Evolutionary conservation across 2,797 vertebrate species (phyloP).

Genomic region (Carduelis carduelis): DNA sequence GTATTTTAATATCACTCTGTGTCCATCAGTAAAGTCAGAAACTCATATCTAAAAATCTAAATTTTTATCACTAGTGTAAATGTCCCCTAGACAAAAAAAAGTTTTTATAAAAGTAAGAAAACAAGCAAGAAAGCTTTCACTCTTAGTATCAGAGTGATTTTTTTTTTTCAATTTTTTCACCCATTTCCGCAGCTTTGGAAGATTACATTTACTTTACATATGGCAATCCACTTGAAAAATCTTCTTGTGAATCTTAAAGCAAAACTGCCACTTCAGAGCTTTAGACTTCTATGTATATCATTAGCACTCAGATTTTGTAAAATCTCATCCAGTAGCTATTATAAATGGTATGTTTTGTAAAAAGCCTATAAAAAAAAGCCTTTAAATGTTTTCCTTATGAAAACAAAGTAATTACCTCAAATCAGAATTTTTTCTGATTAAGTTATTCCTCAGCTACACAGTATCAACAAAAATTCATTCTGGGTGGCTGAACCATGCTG

Average conservation of each 20-base stretch:
- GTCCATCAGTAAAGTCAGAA: neutral
- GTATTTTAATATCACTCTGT: neutral
- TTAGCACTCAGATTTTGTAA: neutral
- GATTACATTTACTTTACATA: neutral
- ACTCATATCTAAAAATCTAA: neutral
- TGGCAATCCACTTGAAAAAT: neutral
- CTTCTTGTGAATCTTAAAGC: neutral
- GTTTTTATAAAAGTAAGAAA: neutral
- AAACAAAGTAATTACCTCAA: neutral
- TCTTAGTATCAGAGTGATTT: neutral
- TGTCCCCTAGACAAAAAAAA: neutral
- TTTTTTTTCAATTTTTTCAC: neutral
- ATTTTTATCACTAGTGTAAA: neutral
- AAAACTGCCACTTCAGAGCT: neutral
- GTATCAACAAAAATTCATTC: neutral
- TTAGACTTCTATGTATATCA: neutral
- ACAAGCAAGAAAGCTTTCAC: neutral
- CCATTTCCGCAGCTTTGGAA: neutral
- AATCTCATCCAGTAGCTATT: neutral
- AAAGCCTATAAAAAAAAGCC: neutral
- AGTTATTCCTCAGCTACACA: neutral
- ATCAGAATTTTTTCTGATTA: neutral
- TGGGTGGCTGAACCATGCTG: neutral
- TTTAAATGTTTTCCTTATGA: neutral
- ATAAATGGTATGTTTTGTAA: neutral